Evolutionary conservation across 1,140 invertebrate genomes (phyloP).

Genomic region (Carposina sasakii): DNA sequence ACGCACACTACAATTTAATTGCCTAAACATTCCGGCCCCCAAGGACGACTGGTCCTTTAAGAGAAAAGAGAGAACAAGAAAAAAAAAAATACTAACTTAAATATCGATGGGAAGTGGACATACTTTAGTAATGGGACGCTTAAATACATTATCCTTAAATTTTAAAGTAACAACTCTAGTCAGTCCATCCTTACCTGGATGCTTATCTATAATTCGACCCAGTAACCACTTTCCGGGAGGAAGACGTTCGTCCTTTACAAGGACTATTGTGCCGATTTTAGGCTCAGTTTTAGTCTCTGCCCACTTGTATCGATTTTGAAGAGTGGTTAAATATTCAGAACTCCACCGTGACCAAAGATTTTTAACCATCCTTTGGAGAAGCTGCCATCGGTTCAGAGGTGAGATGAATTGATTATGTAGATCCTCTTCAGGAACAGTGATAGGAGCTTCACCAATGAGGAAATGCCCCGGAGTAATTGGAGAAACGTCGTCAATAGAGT

Average conservation of each 20-base stretch:
- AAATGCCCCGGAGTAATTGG: conserved; percentile 35
- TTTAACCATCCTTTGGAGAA: conserved; percentile 9
- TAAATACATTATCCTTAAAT: conserved; percentile 15
- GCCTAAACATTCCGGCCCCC: no score
- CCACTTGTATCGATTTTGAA: conserved; percentile 18
- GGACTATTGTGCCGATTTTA: conserved; percentile 10
- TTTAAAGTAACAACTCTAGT: conserved; percentile 37
- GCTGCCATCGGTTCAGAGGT: background rate
- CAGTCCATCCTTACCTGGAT: conserved; percentile 34
- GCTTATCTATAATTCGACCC: conserved; percentile 28
- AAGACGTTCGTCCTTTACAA: conserved; percentile 14
- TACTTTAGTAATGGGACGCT: conserved; percentile 22
- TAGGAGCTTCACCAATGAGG: conserved; percentile 17
- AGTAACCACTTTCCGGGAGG: conserved; percentile 36
- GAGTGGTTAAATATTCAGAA: conserved; percentile 17
- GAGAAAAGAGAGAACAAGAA: no score
- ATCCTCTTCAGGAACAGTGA: background rate
- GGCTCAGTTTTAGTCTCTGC: background rate
- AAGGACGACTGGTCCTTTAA: no score
- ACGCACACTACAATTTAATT: no score
- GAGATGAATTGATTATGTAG: background rate
- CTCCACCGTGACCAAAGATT: conserved; percentile 27
- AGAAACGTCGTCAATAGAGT: conserved; percentile 9
- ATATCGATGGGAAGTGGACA: conserved; percentile 16
- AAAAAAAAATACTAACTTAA: no score